Evolutionary conservation across 2,888 invertebrate genomes (phyloP).

Genomic region (Cryptus armator): DNA sequence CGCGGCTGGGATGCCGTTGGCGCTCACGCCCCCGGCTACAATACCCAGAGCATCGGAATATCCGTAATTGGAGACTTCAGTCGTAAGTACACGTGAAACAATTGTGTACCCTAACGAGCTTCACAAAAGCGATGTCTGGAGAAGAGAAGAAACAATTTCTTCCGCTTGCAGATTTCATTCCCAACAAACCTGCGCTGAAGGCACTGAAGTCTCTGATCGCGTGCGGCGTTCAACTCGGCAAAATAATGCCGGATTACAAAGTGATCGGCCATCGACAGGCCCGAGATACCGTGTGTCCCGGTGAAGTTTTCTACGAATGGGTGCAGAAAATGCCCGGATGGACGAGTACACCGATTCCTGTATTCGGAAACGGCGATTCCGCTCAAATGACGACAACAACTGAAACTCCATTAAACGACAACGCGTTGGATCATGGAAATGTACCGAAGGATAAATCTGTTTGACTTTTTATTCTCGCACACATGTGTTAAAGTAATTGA

Average conservation of each 20-base stretch:
- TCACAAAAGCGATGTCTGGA: not conserved
- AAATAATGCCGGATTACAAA: constrained; percentile 78
- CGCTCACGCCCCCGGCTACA: constrained; percentile 83
- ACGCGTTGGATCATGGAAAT: not conserved
- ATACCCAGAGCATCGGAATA: constrained; percentile 83
- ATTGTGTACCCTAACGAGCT: not conserved
- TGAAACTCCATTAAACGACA: not conserved
- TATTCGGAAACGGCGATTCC: constrained; percentile 3
- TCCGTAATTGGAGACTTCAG: constrained; percentile 83
- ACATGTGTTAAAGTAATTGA: not conserved
- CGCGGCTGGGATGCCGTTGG: constrained; percentile 85
- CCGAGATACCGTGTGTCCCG: constrained; percentile 82
- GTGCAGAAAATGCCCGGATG: constrained; percentile 81
- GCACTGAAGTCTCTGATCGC: constrained; percentile 79
- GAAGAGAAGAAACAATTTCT: constrained; percentile 27
- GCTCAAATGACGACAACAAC: not conserved
- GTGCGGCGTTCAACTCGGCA: constrained; percentile 80
- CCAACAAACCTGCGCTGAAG: constrained; percentile 79
- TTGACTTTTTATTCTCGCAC: not conserved
- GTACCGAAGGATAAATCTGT: constrained; percentile 3
- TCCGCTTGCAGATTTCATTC: constrained; percentile 78
- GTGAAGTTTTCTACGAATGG: constrained; percentile 81
- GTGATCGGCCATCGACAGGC: constrained; percentile 84
- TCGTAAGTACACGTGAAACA: constrained; percentile 73
- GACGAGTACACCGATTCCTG: constrained; percentile 74